Evolutionary conservation across 2,888 invertebrate species (phyloP), one percentile per base, ranked within the genome.

Genomic region (Mesorhabditis sp.): DNA sequence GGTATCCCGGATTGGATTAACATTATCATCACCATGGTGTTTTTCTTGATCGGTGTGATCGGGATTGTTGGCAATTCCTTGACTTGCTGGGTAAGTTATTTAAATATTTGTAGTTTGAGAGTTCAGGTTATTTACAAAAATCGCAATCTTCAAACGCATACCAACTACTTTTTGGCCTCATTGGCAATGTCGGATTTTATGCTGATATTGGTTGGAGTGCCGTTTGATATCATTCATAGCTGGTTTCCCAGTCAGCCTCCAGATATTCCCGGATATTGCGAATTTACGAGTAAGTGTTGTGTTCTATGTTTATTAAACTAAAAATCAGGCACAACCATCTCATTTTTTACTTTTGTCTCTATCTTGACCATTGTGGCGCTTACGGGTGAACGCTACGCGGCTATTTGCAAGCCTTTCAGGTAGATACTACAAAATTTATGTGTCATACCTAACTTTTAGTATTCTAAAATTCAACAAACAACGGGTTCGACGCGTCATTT

Each of bases 371-470:
- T 84, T 42, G 79, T 83, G 6, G 70, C 77, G 7, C 68, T 84
- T 50, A 82, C 82, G 3, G 76, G 76, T 6, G 85, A 85, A 66
- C 70, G 85, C 70, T 79, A 81, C 61, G 78, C 81, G 65, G 85
- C 83, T 67, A 85, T 85, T 58, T 82, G 83, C 68, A 82, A 85
- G 71, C 84, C 84, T 6, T 82, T 85, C 70, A 74, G 74, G 58
- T 50, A 76, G 6, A 50, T 72, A 41, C 68, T 74, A 28, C n/a
- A n/a, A n/a, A n/a, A n/a, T n/a, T n/a, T n/a, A n/a, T n/a, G n/a
- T n/a, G n/a, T n/a, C 70, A 68, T 43, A 75, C 75, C 67, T 7
- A 50, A 7, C n/a, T 43, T 13, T 41, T n/a, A 41, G 62, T 45
- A n/a, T 15, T 41, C 62, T 67, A 2, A 45, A 41, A 45, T 43